Percentiles rank a stretch among this genome's conserved stretches.
Conservation (phyloP, 1,140 invertebrate species). For the Macrotrachela quadricornifera region DNA sequence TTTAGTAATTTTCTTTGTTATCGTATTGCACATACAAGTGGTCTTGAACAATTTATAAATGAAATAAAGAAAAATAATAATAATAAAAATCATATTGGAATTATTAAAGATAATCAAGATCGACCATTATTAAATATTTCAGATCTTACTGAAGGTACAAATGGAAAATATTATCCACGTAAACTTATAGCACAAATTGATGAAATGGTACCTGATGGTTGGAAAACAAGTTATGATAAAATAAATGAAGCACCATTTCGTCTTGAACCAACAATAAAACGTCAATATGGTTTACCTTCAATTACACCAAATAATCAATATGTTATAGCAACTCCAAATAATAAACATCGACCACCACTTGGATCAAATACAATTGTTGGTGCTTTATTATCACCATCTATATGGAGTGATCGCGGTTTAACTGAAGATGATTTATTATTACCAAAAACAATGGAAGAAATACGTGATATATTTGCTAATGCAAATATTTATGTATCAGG, state of each 20-base stretch:
- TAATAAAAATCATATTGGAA: too few species aligned
- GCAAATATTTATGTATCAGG: neutral
- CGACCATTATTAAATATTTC: neutral
- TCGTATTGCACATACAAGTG: too few species aligned
- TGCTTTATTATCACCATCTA: conserved; percentile 21
- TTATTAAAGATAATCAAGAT: conserved; percentile 3
- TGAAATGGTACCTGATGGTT: neutral
- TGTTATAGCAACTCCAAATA: too few species aligned
- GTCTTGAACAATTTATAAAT: too few species aligned
- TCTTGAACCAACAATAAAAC: conserved; percentile 9
- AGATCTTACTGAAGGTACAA: conserved; percentile 1
- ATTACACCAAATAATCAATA: conserved; percentile 10
- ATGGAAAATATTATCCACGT: neutral
- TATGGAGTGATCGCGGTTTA: conserved; percentile 21
- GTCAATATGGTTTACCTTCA: conserved; percentile 25
- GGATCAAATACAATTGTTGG: conserved; percentile 24
- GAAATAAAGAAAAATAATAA: too few species aligned
- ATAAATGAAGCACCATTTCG: conserved; percentile 7
- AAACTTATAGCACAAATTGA: neutral
- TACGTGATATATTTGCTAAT: conserved; percentile 8
- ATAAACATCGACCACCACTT: conserved; percentile 13
- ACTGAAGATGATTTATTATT: conserved; percentile 25
- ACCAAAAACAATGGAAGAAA: conserved; percentile 21
- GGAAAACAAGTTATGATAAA: conserved; percentile 7
- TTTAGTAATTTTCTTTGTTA: conserved; percentile 29